phyloP scores from a whole-genome alignment of 2,888 invertebrate species.

The Siphonodentalium dalli region DNA sequence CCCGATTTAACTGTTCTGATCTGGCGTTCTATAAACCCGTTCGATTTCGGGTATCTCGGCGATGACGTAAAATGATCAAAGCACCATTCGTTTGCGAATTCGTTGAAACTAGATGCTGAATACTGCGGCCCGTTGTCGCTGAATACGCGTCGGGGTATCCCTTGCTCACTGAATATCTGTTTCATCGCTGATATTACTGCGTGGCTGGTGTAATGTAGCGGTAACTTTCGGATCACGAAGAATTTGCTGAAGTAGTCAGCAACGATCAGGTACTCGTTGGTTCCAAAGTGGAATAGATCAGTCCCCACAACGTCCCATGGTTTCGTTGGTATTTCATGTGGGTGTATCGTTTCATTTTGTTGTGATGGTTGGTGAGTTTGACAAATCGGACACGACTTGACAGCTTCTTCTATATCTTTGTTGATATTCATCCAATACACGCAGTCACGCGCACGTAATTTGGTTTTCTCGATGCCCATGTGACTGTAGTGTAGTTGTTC shows the following conservation, averaged over 20 bases:
- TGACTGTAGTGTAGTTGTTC: conserved; percentile 19
- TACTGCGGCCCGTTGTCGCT: conserved; percentile 14
- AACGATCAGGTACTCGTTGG: conserved; percentile 10
- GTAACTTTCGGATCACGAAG: conserved; percentile 3
- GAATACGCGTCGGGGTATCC: conserved; percentile 6
- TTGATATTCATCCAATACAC: conserved; percentile 23
- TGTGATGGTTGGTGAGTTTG: conserved; percentile 11
- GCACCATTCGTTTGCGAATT: not conserved
- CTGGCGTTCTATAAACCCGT: conserved; percentile 8
- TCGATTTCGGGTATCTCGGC: conserved; percentile 7
- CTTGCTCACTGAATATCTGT: conserved; percentile 8
- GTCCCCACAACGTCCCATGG: conserved; percentile 20
- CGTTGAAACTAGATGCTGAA: not conserved
- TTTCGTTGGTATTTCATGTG: conserved; percentile 3
- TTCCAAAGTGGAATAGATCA: conserved; percentile 17
- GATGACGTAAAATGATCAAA: conserved; percentile 7
- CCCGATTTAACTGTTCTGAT: not conserved
- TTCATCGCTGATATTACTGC: not conserved
- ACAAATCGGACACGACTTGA: conserved; percentile 12
- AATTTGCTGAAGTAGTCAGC: conserved; percentile 16
- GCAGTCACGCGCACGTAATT: conserved; percentile 10
- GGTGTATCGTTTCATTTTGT: conserved; percentile 8
- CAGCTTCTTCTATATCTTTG: conserved; percentile 10
- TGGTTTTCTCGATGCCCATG: conserved; percentile 19
- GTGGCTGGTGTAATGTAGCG: not conserved